Conservation (phyloP, 2,888 invertebrate species). For the Lissocephala sabroskyi region DNA sequence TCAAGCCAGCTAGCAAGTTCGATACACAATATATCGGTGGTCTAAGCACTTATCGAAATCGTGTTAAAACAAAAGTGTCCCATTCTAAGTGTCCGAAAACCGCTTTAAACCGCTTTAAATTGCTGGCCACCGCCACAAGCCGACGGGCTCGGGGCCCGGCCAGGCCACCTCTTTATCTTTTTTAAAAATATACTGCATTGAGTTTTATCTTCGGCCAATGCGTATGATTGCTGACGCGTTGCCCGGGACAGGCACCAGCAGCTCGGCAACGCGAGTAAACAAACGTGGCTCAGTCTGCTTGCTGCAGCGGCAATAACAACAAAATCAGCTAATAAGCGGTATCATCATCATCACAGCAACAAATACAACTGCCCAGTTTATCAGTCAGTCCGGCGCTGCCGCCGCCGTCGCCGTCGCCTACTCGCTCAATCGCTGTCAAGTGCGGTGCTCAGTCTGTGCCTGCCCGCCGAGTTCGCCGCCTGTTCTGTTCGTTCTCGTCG, state of each 20-base stretch:
- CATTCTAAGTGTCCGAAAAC: not conserved
- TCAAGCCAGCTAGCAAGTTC: constrained; percentile 3
- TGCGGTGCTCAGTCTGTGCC: too few species aligned
- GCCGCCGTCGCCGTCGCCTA: not conserved
- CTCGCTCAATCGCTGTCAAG: too few species aligned
- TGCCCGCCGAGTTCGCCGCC: too few species aligned
- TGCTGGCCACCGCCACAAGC: too few species aligned
- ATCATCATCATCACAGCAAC: too few species aligned
- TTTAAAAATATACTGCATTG: constrained; percentile 32
- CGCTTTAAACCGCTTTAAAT: not conserved
- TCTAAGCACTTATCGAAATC: constrained; percentile 20
- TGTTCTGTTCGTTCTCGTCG: too few species aligned
- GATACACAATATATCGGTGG: constrained; percentile 26
- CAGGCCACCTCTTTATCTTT: constrained; percentile 35
- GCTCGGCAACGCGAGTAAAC: constrained; percentile 40
- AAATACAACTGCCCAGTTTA: too few species aligned
- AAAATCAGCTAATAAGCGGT: too few species aligned
- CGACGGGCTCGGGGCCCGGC: too few species aligned
- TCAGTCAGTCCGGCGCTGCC: too few species aligned
- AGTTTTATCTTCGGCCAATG: not conserved
- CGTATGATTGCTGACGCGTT: constrained; percentile 5
- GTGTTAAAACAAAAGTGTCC: too few species aligned
- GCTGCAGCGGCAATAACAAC: too few species aligned
- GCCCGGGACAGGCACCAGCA: constrained; percentile 25
- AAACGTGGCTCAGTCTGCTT: constrained; percentile 54